Percentiles rank a stretch among this genome's conserved stretches.
Conservation (phyloP, 2,888 invertebrate genomes). For the Escarpia spicata region DNA sequence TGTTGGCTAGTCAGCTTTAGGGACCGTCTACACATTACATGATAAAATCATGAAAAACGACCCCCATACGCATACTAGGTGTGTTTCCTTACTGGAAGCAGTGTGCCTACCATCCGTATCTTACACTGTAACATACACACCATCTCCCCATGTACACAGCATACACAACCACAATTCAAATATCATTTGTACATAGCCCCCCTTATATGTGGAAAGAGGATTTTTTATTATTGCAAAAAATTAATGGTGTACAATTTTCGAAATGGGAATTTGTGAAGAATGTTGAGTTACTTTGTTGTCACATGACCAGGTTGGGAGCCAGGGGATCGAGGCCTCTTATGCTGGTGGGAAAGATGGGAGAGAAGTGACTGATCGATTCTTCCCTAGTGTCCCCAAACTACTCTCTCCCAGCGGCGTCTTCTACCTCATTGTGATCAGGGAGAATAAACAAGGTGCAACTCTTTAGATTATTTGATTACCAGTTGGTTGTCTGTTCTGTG, state of each 20-base stretch:
- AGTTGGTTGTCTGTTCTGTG: background rate
- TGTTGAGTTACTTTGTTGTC: background rate
- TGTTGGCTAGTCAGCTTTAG: constrained; percentile 50
- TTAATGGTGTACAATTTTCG: too few relatives aligned
- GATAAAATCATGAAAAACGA: too few relatives aligned
- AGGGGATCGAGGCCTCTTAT: constrained; percentile 66
- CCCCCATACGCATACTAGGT: too few relatives aligned
- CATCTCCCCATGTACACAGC: too few relatives aligned
- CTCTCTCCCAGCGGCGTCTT: constrained; percentile 82
- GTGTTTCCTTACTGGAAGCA: too few relatives aligned
- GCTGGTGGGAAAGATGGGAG: constrained; percentile 70
- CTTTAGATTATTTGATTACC: background rate
- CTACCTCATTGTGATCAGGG: constrained; percentile 87
- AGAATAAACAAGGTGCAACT: constrained; percentile 71
- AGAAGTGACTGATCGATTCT: constrained; percentile 76
- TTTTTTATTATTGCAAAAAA: too few relatives aligned
- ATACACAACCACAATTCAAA: too few relatives aligned
- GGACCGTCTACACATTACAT: background rate
- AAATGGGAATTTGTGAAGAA: background rate
- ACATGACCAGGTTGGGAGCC: constrained; percentile 50
- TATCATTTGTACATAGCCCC: too few relatives aligned
- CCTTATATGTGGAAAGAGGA: too few relatives aligned
- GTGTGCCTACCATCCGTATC: too few relatives aligned
- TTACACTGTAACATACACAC: too few relatives aligned
- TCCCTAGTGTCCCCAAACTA: constrained; percentile 76